A percentile compares a stretch with the other conserved stretches of the same genome.
phyloP scores from a whole-genome alignment of 1,140 invertebrate species.

The Calliopsis andreniformis region DNA sequence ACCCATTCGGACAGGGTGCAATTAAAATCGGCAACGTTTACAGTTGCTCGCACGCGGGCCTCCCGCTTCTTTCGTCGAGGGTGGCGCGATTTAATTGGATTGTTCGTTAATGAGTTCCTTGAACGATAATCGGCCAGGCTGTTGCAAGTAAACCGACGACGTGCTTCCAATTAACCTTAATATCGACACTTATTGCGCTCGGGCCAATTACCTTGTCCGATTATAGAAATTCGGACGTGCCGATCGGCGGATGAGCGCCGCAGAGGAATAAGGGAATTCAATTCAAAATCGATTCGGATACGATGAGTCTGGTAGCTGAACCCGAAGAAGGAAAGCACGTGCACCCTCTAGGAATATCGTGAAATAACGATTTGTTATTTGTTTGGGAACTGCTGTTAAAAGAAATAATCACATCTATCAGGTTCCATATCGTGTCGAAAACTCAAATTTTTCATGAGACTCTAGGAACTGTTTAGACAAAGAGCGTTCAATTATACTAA shows the following conservation, averaged over 20 bases:
- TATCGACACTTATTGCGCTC: slow-evolving; percentile 44
- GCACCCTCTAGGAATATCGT: background rate
- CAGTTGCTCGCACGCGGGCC: background rate
- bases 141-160: slow-evolving; percentile 46
- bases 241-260: slow-evolving; percentile 14
- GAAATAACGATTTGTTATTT: slow-evolving; percentile 1
- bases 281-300: slow-evolving; percentile 33
- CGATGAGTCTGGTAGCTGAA: background rate
- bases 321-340: background rate
- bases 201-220: slow-evolving; percentile 41
- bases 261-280: slow-evolving; percentile 4
- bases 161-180: slow-evolving; percentile 57
- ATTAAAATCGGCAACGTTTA: slow-evolving; percentile 38
- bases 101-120: slow-evolving; percentile 60
- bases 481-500: too few relatives aligned
- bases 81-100: slow-evolving; percentile 58
- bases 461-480: too few relatives aligned
- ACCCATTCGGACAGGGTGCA: background rate
- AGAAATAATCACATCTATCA: too few relatives aligned
- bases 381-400: background rate
- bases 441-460: too few relatives aligned
- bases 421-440: too few relatives aligned
- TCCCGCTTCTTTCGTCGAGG: slow-evolving; percentile 20
- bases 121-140: slow-evolving; percentile 47
- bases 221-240: slow-evolving; percentile 39